Conservation (phyloP, 2,113 vertebrate genomes). For the Gobius niger region DNA sequence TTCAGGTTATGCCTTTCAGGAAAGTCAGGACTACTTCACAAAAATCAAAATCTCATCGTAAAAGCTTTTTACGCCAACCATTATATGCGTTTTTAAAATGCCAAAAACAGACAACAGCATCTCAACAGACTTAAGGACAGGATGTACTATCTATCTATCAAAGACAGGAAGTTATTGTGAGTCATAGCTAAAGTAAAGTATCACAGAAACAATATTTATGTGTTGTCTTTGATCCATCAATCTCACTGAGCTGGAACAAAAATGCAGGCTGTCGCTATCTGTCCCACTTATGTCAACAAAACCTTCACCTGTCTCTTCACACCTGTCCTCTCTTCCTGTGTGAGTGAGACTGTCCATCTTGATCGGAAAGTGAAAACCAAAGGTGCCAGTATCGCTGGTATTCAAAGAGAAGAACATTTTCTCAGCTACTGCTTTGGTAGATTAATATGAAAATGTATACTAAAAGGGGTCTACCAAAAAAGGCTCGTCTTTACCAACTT, state of each 20-base stretch:
- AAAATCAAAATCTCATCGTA: too few relatives aligned
- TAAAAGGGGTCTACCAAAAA: neutral
- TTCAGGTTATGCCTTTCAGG: too few relatives aligned
- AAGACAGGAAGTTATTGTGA: neutral
- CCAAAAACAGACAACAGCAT: neutral
- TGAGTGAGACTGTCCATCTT: conserved; percentile 44
- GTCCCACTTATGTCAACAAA: conserved; percentile 43
- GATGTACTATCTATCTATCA: too few relatives aligned
- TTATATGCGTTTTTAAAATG: too few relatives aligned
- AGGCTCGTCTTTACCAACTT: neutral
- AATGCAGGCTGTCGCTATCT: conserved; percentile 27
- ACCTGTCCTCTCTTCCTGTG: conserved; percentile 35
- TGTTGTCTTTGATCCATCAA: neutral
- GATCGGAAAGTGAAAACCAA: conserved; percentile 4
- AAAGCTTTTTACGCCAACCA: too few relatives aligned
- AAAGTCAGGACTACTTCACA: too few relatives aligned
- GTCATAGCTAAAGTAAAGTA: neutral
- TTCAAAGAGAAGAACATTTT: neutral
- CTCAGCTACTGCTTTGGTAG: neutral
- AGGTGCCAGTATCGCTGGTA: conserved; percentile 9
- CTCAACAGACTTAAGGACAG: too few relatives aligned
- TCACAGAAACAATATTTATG: neutral
- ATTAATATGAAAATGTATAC: neutral
- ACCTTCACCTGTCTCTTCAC: conserved; percentile 50
- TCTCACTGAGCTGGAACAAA: conserved; percentile 29